Conservation (phyloP, 2,113 vertebrate species). For the Psophia crepitans region DNA sequence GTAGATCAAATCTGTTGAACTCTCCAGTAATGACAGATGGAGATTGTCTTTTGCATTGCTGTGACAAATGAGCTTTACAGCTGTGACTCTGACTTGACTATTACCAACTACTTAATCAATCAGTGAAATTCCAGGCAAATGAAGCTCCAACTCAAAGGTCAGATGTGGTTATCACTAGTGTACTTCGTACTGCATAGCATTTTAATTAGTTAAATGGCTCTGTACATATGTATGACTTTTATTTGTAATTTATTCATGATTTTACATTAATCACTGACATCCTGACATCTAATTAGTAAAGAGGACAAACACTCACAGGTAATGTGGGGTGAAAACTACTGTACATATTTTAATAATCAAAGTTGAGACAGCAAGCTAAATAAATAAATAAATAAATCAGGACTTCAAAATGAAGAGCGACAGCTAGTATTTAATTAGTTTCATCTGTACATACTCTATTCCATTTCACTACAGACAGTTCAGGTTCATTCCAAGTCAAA, state of each 20-base stretch:
- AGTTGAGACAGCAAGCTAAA: constrained; percentile 5
- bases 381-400: not conserved
- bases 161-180: not conserved
- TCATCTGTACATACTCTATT: not conserved
- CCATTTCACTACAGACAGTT: not conserved
- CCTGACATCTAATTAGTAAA: constrained; percentile 57
- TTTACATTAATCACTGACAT: constrained; percentile 60
- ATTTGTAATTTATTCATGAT: constrained; percentile 53
- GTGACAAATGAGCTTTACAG: not conserved
- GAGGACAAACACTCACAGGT: constrained; percentile 30
- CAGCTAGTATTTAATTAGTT: constrained; percentile 29
- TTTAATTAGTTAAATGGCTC: not conserved
- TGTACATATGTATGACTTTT: not conserved
- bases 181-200: not conserved
- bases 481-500: constrained; percentile 15
- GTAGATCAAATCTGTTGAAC: not conserved
- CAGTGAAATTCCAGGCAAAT: not conserved
- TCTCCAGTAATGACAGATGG: not conserved
- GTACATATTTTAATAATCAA: constrained; percentile 17
- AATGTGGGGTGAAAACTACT: constrained; percentile 2
- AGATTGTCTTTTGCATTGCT: not conserved
- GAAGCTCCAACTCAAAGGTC: not conserved
- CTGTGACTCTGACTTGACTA: not conserved
- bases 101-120: not conserved
- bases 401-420: not conserved